Evolutionary conservation across 2,888 invertebrate species (phyloP), one percentile per base, ranked within the genome.

Genomic region (Hedya salicella): DNA sequence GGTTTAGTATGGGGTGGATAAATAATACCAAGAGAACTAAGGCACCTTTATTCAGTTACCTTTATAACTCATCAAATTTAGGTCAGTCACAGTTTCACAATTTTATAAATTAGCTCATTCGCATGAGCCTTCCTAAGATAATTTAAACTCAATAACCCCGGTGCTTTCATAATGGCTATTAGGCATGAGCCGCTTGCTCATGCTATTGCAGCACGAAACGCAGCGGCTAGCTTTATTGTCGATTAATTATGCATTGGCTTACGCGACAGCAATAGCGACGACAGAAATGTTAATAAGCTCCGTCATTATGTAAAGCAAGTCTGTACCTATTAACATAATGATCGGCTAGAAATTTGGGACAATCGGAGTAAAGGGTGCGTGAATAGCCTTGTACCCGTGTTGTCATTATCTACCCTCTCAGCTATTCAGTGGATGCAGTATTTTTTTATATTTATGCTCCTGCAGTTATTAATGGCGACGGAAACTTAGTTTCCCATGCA

Each of bases 241-340:
- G 40, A 66, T 66, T 66, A 66, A 66, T 61, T 61, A 66, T 66
- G 61, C 54, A 66, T 66, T 13, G 61, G 66, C 66, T 61, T 54
- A 66, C 60, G 40, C 66, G 40, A 66, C 60, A 54, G 61, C 66
- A 57, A 59, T 64, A 49, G 59, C 44, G 48, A 54, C 61, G 66
- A 49, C 54, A 36, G 54, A 66, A 61, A 66, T 66, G 66, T 66
- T 61, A 66, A 66, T 60, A 52, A 61, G 54, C 59, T 30, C 16
- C n/a, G 44, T 52, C 52, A 50, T 64, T 65, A 60, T 65, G 65
- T 60, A 60, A 59, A 65, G 65, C 44, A 60, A 53, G 19, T 44
- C 36, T 30, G n/a, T n/a, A n/a, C n/a, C n/a, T 25, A 46, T 60
- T 59, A 52, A 59, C 59, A 52, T 65, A 57, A 50, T 30, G 42